These are phyloP conservation scores for Phaethornis superciliosus DNA, from an alignment of 2,113 vertebrate species.

Conservation along the genomic window DNA sequence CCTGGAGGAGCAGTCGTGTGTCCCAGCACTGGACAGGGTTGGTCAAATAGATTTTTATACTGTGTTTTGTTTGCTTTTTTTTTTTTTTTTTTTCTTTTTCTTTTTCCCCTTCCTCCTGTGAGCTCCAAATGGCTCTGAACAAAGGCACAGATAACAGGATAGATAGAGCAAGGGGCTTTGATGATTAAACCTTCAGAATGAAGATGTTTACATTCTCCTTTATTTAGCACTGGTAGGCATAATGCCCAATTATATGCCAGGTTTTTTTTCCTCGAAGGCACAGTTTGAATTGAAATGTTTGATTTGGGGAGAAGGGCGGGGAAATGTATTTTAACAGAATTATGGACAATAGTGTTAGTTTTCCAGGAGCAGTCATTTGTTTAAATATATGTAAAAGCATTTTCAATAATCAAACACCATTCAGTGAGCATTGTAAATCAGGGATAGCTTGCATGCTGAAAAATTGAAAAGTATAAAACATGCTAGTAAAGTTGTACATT, in stretches of 20 bases:
- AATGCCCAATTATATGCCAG: conserved; percentile 67
- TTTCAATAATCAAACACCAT: conserved; percentile 64
- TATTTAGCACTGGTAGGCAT: conserved; percentile 68
- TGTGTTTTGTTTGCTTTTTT: background rate
- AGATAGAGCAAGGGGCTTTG: conserved; percentile 9
- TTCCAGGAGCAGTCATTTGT: conserved; percentile 55
- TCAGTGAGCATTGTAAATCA: conserved; percentile 52
- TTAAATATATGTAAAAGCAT: conserved; percentile 60
- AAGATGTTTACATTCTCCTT: conserved; percentile 71
- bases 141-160: background rate
- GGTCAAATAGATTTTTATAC: conserved; percentile 3
- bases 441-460: conserved; percentile 52
- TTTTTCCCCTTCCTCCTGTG: too few species aligned
- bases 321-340: conserved; percentile 60
- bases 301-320: conserved; percentile 40
- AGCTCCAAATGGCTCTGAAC: background rate
- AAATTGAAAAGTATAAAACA: conserved; percentile 46
- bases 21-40: conserved; percentile 4
- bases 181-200: conserved; percentile 64
- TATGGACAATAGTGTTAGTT: conserved; percentile 61
- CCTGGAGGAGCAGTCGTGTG: background rate
- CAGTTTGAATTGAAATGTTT: conserved; percentile 61
- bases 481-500: conserved; percentile 53
- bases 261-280: conserved; percentile 58
- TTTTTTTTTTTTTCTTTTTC: too few species aligned